Percentiles rank a stretch among this genome's conserved stretches.
phyloP scores from a whole-genome alignment of 2,113 vertebrate species.

The Gorilla gorilla region DNA sequence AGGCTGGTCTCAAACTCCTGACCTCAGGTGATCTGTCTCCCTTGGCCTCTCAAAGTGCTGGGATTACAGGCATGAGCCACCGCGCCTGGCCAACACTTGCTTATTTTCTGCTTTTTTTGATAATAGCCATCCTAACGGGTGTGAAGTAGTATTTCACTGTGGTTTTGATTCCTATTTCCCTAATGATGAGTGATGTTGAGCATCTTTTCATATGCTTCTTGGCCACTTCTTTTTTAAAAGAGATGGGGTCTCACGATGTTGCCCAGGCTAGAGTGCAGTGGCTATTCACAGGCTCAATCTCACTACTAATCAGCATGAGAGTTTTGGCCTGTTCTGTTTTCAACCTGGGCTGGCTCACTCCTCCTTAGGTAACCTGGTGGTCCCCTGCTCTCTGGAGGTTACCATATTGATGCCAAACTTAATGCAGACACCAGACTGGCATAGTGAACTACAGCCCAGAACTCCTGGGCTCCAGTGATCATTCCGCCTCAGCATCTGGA shows the following conservation, averaged over 20 bases:
- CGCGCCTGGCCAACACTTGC: not conserved
- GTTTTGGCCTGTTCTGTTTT: not conserved
- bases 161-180: not conserved
- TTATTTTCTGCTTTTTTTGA: not conserved
- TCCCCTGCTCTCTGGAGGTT: not conserved
- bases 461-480: not conserved
- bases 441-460: not conserved
- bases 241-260: not conserved
- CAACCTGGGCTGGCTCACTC: not conserved
- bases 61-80: too few species aligned
- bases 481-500: not conserved
- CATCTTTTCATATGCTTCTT: not conserved
- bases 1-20: too few species aligned
- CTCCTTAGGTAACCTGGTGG: not conserved
- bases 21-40: too few species aligned
- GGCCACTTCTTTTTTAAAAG: not conserved
- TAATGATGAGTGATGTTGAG: not conserved
- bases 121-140: not conserved
- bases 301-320: not conserved
- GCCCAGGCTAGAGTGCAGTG: not conserved
- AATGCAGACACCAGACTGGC: not conserved
- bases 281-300: not conserved
- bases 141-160: not conserved
- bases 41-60: too few species aligned
- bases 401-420: not conserved